These are phyloP conservation scores for Phacellophora camtschatica DNA, from an alignment of 30 jellyfish, hydroid and myxozoan species.

Conservation along the genomic window DNA sequence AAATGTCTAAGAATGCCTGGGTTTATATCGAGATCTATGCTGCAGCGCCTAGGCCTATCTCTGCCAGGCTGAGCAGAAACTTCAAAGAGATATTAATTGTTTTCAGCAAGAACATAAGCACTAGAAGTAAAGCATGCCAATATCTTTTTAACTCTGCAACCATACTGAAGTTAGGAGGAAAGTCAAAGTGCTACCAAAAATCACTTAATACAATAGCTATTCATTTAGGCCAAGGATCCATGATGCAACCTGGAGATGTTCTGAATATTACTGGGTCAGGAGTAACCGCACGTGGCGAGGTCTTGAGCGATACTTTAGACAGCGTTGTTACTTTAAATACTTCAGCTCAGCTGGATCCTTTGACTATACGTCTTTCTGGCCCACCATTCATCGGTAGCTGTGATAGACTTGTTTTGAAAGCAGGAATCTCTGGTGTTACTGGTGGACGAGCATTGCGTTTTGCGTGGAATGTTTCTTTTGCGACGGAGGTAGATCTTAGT, in stretches of 20 bases:
- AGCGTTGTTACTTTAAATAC: constrained; percentile 30
- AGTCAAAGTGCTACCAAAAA: constrained; percentile 31
- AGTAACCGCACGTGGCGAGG: constrained; percentile 21
- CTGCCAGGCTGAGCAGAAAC: constrained; percentile 44
- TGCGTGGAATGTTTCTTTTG: constrained; percentile 63
- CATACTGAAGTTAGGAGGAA: constrained; percentile 16
- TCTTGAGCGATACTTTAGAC: not conserved
- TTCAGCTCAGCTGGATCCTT: constrained; percentile 20
- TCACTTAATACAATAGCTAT: constrained; percentile 3
- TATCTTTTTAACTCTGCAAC: not conserved
- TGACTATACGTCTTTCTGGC: constrained; percentile 44
- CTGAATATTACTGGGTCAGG: constrained; percentile 1
- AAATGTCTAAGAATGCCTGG: constrained; percentile 20
- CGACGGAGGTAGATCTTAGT: constrained; percentile 8
- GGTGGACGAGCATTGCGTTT: constrained; percentile 54
- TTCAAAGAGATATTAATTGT: constrained; percentile 10
- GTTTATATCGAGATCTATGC: constrained; percentile 38
- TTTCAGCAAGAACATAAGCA: not conserved
- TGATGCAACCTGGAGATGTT: constrained; percentile 39
- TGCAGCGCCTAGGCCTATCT: constrained; percentile 45
- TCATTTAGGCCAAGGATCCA: constrained; percentile 32
- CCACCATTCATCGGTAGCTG: constrained; percentile 57
- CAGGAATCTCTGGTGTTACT: constrained; percentile 36
- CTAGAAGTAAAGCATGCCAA: not conserved
- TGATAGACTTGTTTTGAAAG: constrained; percentile 27